These are phyloP conservation scores for Smithornis capensis DNA, from an alignment of 2,113 vertebrate genomes.

Conservation along the genomic window DNA sequence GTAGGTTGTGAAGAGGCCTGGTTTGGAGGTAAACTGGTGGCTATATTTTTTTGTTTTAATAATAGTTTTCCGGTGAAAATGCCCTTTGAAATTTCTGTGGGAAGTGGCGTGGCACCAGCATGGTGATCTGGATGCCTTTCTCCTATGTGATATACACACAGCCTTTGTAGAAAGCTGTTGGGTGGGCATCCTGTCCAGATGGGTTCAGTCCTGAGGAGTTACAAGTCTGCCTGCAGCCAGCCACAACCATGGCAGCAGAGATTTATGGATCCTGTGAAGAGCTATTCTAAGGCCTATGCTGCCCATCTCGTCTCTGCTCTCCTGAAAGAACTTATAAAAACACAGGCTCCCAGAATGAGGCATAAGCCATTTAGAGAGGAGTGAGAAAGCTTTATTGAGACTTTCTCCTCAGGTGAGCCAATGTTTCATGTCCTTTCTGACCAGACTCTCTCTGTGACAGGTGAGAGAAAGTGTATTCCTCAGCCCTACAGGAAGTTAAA, in stretches of 20 bases:
- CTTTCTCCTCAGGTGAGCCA: not conserved
- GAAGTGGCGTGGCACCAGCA: not conserved
- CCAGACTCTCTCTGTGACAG: not conserved
- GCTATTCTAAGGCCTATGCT: not conserved
- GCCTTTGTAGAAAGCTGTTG: not conserved
- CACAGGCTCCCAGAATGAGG: not conserved
- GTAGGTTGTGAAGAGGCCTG: not conserved
- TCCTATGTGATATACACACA: rapidly evolving
- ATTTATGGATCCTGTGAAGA: not conserved
- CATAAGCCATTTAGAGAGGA: not conserved
- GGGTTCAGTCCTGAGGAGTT: not conserved
- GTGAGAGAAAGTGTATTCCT: not conserved
- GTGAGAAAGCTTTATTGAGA: not conserved
- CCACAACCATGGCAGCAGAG: not conserved
- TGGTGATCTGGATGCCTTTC: not conserved
- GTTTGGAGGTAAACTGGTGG: not conserved
- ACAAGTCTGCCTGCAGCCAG: not conserved
- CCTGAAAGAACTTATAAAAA: not conserved
- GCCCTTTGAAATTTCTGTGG: not conserved
- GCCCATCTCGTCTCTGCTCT: not conserved
- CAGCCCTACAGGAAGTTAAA: not conserved
- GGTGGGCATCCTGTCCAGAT: not conserved
- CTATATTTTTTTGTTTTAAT: not conserved
- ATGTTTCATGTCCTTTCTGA: not conserved
- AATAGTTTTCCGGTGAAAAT: not conserved